Evolutionary conservation across 2,797 vertebrate genomes (phyloP).

Genomic region (Pseudomugil tenellus): DNA sequence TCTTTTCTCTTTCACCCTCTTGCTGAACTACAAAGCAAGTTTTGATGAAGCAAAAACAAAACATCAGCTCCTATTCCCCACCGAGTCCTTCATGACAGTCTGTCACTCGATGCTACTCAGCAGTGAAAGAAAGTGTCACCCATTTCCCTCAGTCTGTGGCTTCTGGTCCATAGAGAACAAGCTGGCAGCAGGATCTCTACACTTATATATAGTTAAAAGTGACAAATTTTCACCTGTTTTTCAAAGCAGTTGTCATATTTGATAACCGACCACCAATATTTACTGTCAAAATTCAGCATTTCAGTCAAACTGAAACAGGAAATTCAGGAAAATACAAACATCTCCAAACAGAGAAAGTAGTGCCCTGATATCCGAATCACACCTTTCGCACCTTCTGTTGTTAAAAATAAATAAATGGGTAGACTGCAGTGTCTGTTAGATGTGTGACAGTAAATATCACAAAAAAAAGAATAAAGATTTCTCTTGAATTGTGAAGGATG

Average conservation of each 20-base stretch:
- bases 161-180: slow-evolving; percentile 10
- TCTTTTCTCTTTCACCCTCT: background rate
- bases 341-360: too few relatives aligned
- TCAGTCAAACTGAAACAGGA: too few relatives aligned
- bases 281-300: background rate
- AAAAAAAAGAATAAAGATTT: too few relatives aligned
- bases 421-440: too few relatives aligned
- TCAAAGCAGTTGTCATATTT: background rate
- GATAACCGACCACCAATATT: background rate
- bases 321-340: too few relatives aligned
- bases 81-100: slow-evolving; percentile 39
- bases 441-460: too few relatives aligned
- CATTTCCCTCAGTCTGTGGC: slow-evolving; percentile 1
- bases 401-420: too few relatives aligned
- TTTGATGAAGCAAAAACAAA: slow-evolving; percentile 45
- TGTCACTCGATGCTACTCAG: slow-evolving; percentile 45
- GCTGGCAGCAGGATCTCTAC: slow-evolving; percentile 10
- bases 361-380: too few relatives aligned
- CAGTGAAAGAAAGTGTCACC: slow-evolving; percentile 36
- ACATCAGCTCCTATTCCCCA: slow-evolving; percentile 37
- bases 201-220: background rate
- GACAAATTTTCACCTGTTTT: background rate
- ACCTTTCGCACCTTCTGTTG: too few relatives aligned
- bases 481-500: too few relatives aligned
- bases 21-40: slow-evolving; percentile 34